Conservation (phyloP, 1,140 invertebrate species). For the Propsilocerus akamusi region DNA sequence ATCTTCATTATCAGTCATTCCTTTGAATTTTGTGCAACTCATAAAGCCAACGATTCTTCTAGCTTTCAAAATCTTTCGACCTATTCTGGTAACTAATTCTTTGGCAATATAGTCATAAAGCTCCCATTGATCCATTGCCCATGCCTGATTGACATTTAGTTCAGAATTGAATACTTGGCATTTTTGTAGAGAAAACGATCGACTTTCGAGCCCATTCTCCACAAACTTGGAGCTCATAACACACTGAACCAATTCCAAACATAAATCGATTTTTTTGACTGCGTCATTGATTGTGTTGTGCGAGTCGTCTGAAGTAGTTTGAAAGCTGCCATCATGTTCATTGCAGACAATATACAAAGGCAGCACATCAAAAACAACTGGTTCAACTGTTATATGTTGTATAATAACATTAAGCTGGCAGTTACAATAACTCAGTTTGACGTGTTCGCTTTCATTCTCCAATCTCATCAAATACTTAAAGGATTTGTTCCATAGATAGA, state of each 20-base stretch:
- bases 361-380: conserved; percentile 25
- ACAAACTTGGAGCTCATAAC: conserved; percentile 75
- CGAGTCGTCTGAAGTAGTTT: conserved; percentile 47
- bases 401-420: neutral
- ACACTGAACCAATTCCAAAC: conserved; percentile 63
- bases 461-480: conserved; percentile 13
- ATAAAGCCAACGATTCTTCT: conserved; percentile 80
- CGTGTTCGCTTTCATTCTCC: neutral
- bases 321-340: conserved; percentile 60
- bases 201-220: conserved; percentile 55
- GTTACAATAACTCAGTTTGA: neutral
- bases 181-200: conserved; percentile 60
- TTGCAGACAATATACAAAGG: conserved; percentile 59
- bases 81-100: conserved; percentile 48
- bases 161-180: conserved; percentile 50
- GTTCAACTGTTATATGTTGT: neutral
- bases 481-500: too few species aligned
- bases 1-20: conserved; percentile 31
- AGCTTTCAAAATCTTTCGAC: conserved; percentile 26
- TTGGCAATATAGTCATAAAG: conserved; percentile 72
- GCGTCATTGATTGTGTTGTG: conserved; percentile 55
- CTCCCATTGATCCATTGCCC: conserved; percentile 53
- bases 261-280: conserved; percentile 53
- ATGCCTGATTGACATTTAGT: conserved; percentile 47
- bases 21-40: conserved; percentile 65